These are phyloP conservation scores for Cheumatopsyche charites DNA, from an alignment of 1,140 invertebrate species.

Conservation along the genomic window DNA sequence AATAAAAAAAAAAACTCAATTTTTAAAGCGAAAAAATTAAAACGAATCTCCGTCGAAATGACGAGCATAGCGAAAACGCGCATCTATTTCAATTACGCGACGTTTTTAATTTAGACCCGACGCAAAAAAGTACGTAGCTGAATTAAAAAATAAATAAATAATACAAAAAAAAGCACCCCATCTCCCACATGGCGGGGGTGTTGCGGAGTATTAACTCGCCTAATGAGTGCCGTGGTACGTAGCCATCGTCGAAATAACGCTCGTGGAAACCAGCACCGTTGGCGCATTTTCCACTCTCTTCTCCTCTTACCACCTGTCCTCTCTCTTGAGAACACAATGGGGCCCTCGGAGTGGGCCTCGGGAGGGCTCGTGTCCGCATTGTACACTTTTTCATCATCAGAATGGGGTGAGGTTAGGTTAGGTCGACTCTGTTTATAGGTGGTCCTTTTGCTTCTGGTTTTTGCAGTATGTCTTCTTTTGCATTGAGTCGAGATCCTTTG, in stretches of 20 bases:
- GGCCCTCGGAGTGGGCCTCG: neutral
- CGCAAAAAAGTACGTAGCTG: neutral
- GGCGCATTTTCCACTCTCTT: conserved; percentile 9
- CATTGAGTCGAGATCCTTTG: neutral
- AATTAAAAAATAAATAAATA: neutral
- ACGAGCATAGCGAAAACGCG: too few relatives aligned
- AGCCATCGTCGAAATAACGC: neutral
- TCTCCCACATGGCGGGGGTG: neutral
- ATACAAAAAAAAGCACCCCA: neutral
- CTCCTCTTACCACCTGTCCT: too few relatives aligned
- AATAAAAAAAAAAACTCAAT: too few relatives aligned
- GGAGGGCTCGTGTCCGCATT: too few relatives aligned
- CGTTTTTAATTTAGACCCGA: neutral
- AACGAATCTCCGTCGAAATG: too few relatives aligned
- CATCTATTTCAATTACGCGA: neutral
- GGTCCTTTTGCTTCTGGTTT: neutral
- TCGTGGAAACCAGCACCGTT: conserved; percentile 30
- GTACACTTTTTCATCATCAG: too few relatives aligned
- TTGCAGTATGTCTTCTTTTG: too few relatives aligned
- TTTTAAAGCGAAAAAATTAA: too few relatives aligned
- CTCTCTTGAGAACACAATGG: conserved; percentile 26
- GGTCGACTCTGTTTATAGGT: too few relatives aligned
- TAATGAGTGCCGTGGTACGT: conserved; percentile 11
- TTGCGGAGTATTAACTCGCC: neutral
- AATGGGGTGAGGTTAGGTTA: too few relatives aligned